Percentiles rank a stretch among this genome's conserved stretches.
phyloP scores from a whole-genome alignment of 2,888 invertebrate species.

The Imbricaverruca yamaguchii region DNA sequence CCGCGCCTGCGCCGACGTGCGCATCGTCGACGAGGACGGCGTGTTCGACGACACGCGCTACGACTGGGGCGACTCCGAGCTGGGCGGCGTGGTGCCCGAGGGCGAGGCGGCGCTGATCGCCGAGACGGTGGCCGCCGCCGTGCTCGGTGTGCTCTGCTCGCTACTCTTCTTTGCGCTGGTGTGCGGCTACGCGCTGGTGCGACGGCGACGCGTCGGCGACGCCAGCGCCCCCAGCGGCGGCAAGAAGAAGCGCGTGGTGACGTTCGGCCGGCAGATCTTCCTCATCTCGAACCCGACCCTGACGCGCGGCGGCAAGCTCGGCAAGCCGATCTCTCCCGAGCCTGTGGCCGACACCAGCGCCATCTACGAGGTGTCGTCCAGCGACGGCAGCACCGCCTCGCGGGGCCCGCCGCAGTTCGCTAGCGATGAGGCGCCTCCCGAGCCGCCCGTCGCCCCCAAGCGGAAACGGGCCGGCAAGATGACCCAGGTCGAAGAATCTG shows the following conservation, averaged over 20 bases:
- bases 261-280: conserved; percentile 12
- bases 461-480: neutral
- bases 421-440: neutral
- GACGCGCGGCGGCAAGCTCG: conserved; percentile 15
- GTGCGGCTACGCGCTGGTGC: conserved; percentile 38
- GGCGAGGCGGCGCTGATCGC: neutral
- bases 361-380: conserved; percentile 11
- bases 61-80: conserved; percentile 2
- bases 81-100: conserved; percentile 5
- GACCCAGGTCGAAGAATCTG: conserved; percentile 24
- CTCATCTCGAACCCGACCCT: conserved; percentile 22
- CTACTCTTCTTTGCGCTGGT: conserved; percentile 37
- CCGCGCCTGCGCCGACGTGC: conserved; percentile 39
- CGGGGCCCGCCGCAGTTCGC: neutral
- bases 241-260: conserved; percentile 21
- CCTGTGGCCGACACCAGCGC: neutral
- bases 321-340: neutral
- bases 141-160: conserved; percentile 57
- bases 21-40: conserved; percentile 35
- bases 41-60: conserved; percentile 31
- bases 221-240: neutral
- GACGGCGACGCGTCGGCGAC: neutral
- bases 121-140: conserved; percentile 54
- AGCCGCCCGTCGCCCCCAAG: conserved; percentile 2
- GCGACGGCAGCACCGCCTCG: conserved; percentile 7